Evolutionary conservation across 2,113 vertebrate species (phyloP).

Genomic region (Sinosuthora webbiana): DNA sequence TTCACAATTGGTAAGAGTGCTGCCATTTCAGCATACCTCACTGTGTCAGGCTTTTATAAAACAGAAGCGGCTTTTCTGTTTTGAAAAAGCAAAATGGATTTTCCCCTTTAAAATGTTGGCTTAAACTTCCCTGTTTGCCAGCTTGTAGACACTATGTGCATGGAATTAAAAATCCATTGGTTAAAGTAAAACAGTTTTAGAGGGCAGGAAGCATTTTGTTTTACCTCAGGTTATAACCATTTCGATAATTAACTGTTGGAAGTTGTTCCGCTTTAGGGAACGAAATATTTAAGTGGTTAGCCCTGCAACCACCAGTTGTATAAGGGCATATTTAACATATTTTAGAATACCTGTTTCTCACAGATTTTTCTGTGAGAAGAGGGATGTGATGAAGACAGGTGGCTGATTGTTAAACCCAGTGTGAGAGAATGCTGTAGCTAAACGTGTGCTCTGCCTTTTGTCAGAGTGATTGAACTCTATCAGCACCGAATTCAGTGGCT

Average conservation of each 20-base stretch:
- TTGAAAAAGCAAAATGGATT: neutral
- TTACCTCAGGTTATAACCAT: neutral
- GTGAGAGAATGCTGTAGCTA: neutral
- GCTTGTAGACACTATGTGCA: neutral
- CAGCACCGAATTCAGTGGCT: constrained; percentile 78
- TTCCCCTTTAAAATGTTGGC: neutral
- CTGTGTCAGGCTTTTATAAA: neutral
- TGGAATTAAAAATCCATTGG: neutral
- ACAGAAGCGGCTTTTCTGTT: neutral
- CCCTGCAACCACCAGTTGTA: neutral
- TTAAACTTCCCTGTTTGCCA: neutral
- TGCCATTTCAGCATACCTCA: neutral
- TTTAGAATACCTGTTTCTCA: neutral
- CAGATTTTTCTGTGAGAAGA: neutral
- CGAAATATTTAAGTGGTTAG: neutral
- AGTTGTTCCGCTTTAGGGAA: neutral
- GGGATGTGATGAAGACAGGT: neutral
- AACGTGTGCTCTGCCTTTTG: constrained; percentile 42
- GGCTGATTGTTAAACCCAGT: neutral
- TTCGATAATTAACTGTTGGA: neutral
- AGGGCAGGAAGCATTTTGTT: neutral
- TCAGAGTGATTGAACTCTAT: constrained; percentile 74
- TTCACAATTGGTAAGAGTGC: neutral
- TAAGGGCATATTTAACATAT: neutral
- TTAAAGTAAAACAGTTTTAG: neutral